phyloP scores from a whole-genome alignment of 2,113 vertebrate species.

The Cryptoleucopteryx plumbea region DNA sequence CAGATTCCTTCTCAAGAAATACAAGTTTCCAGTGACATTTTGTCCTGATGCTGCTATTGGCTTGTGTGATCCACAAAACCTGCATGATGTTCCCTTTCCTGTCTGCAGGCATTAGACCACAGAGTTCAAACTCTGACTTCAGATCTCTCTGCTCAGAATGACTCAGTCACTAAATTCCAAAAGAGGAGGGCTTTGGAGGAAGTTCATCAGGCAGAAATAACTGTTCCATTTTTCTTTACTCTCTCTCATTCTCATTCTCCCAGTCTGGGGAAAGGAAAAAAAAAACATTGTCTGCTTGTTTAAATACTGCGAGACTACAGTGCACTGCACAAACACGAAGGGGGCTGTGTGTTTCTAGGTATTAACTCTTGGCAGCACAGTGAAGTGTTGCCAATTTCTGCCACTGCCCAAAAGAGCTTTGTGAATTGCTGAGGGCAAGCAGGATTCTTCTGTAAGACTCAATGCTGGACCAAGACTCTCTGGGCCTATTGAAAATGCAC shows the following conservation, averaged over 20 bases:
- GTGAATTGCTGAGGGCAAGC: not conserved
- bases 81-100: not conserved
- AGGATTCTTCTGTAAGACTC: not conserved
- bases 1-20: slow-evolving; percentile 27
- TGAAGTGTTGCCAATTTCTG: not conserved
- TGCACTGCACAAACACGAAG: slow-evolving; percentile 12
- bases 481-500: not conserved
- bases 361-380: not conserved
- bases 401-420: not conserved
- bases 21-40: slow-evolving; percentile 22
- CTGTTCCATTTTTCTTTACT: not conserved
- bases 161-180: slow-evolving; percentile 56
- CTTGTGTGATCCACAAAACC: slow-evolving; percentile 7
- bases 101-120: slow-evolving; percentile 54
- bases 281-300: not conserved
- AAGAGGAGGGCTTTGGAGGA: slow-evolving; percentile 55
- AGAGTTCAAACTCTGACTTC: slow-evolving; percentile 20
- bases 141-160: slow-evolving; percentile 44
- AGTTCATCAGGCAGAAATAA: slow-evolving; percentile 52
- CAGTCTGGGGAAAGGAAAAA: not conserved
- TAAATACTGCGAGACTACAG: not conserved
- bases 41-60: slow-evolving; percentile 8
- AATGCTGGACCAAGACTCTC: not conserved
- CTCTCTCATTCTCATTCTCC: not conserved
- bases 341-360: not conserved